Base-by-base conservation (phyloP, 2,113 vertebrate species). In the Rhinogobius similis region DNA sequence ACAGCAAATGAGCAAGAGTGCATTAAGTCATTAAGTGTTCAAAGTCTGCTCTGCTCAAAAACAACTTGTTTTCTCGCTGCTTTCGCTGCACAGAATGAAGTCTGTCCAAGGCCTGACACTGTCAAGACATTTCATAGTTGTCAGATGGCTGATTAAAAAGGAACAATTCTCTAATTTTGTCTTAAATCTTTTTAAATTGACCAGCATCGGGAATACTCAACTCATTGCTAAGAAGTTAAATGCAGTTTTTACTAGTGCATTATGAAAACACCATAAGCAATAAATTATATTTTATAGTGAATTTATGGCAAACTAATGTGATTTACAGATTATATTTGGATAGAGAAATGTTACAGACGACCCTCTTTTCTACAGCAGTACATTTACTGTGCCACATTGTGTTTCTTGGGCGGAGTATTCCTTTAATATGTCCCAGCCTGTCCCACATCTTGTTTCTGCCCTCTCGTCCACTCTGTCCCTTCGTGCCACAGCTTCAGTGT, bases 11-110 rank as follows among this genome's bases (percentile, higher is more conserved):
- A 63, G 62, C 39, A 63, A 43, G 62, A 39, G 38, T 41, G 23
- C 62, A 63, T 63, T 41, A 39, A 63, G 62, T 39, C 62, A 63
- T 39, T 63, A 63, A 63, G 62, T 20, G 32, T 70, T 67, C 32
- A 63, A 63, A 63, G 62, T 41, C 61, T 62, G 27, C 14, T 58
- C 74, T 26, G 13, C 62, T 63, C 62, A 63, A 39, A 63, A 63
- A 63, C 62, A 63, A 63, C 32, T 43, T 63, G 62, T 63, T 63
- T 63, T 63, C 36, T 39, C 39, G 21, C 39, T 24, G 38, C 62
- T 43, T 63, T 63, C 62, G 43, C 62, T 43, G 27, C 58, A 61
- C 58, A 36, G 58, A 61, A 61, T 61, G 58, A 32, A 36, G 58
- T 61, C 58, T 61, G 38, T 63, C 36, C 36, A 39, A 63, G n/a